phyloP scores from a whole-genome alignment of 2,797 vertebrate genomes.

The Denticeps clupeoides region DNA sequence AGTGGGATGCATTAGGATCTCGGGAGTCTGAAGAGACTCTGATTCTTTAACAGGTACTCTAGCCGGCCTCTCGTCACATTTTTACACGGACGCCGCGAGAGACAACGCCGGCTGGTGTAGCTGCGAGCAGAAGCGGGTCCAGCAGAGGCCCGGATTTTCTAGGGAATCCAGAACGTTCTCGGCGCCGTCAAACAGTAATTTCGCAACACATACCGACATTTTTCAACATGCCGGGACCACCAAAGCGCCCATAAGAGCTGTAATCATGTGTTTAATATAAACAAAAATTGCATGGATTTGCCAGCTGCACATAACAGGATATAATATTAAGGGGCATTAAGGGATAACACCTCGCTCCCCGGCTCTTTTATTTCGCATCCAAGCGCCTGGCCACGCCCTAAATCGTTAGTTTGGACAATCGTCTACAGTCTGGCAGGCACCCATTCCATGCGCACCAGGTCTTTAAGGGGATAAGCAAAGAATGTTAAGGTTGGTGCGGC shows the following conservation, averaged over 20 bases:
- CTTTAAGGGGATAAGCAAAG: not conserved
- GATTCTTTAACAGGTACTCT: too few species aligned
- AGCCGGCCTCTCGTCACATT: too few species aligned
- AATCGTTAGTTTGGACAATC: not conserved
- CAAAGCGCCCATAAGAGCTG: not conserved
- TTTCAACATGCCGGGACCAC: not conserved
- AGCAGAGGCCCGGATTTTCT: not conserved
- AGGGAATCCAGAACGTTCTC: constrained; percentile 16
- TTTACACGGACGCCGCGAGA: too few species aligned
- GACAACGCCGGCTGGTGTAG: too few species aligned
- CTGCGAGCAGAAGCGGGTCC: constrained; percentile 1
- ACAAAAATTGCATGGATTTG: not conserved
- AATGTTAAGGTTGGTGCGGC: not conserved
- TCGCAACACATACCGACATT: constrained; percentile 9
- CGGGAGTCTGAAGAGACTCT: not conserved
- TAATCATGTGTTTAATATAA: constrained; percentile 1
- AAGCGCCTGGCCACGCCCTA: not conserved
- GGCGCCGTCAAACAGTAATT: constrained; percentile 40
- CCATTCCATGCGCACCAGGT: not conserved
- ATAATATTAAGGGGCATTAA: not conserved
- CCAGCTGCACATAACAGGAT: not conserved
- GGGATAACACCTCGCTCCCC: not conserved
- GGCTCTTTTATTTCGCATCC: not conserved
- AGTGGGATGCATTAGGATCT: not conserved
- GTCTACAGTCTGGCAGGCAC: constrained; percentile 2